Evolutionary conservation across 2,113 vertebrate genomes (phyloP), one percentile per base, ranked within the genome.

Genomic region (Paradoxurus hermaphroditus): DNA sequence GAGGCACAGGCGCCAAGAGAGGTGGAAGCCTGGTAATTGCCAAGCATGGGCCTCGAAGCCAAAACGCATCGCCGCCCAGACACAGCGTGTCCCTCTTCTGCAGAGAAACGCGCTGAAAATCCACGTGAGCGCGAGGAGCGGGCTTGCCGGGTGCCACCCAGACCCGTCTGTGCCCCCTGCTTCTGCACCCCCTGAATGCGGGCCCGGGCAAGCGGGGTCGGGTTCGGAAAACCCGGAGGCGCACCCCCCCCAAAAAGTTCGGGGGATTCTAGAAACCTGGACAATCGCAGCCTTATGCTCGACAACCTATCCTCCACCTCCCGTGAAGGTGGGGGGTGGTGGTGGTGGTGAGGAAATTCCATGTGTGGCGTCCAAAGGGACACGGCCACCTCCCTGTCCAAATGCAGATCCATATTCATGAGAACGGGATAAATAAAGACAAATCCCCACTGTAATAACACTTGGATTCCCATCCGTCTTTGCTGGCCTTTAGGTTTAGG

Each of bases 391-490:
- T 98, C 98, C 97, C 49, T 90, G 90, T 92, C 97, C 97, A 93
- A 97, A 98, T 49, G 91, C 87, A 98, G 98, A 98, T 99, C 99
- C 98, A 98, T 99, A 99, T 99, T 99, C 98, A 99, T 98, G 99
- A 99, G 98, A 97, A 86, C 18, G 31, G 70, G 95, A 97, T 98
- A 98, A 98, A 99, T 98, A 98, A 98, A 99, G 98, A 99, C 98
- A 98, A 98, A 98, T 99, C 91, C 97, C 94, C 94, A 96, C 97
- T 98, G 98, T 98, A 98, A 99, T 98, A 99, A 98, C 98, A 98
- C 98, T 99, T 98, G 98, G 98, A 99, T 99, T 99, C 99, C 68
- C 99, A 99, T 99, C 98, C 97, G 98, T 99, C 99, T 99, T 98
- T 97, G 97, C 98, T 98, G 98, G 98, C 98, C 98, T 99, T 99